Evolutionary conservation across 2,797 vertebrate species (phyloP).

Genomic region (Rhabdomys pumilio): DNA sequence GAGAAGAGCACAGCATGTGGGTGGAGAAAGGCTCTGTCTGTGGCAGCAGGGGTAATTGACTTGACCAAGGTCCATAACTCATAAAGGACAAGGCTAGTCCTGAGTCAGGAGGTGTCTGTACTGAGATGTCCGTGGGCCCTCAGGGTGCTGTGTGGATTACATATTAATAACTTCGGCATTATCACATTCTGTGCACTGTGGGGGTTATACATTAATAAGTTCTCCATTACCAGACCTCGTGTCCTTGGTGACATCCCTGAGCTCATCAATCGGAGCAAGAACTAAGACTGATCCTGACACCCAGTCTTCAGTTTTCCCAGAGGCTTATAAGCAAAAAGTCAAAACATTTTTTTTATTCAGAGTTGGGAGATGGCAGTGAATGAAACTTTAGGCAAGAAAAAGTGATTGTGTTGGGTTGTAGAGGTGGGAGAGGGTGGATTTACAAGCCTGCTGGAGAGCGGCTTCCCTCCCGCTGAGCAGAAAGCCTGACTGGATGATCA

Average conservation of each 20-base stretch:
- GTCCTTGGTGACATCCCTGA: background rate
- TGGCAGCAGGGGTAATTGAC: background rate
- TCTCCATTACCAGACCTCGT: background rate
- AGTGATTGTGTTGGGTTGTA: slow-evolving; percentile 1
- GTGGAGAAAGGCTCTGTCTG: background rate
- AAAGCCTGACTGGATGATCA: background rate
- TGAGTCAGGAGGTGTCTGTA: background rate
- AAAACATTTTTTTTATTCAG: background rate
- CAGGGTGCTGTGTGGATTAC: background rate
- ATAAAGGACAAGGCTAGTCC: slow-evolving; percentile 11
- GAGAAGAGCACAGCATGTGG: background rate
- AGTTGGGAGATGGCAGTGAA: background rate
- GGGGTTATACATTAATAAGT: background rate
- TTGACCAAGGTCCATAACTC: slow-evolving; percentile 13
- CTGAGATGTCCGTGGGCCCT: background rate
- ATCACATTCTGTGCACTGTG: background rate
- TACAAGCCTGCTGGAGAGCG: background rate
- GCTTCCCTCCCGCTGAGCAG: background rate
- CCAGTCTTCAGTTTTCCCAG: background rate
- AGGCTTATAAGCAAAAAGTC: background rate
- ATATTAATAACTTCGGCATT: slow-evolving; percentile 1
- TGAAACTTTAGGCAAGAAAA: background rate
- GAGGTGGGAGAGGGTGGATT: background rate
- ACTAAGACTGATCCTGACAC: background rate
- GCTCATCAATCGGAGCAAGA: background rate